Evolutionary conservation across 2,888 invertebrate species (phyloP).

Genomic region (Carpatolechia fugitivella): DNA sequence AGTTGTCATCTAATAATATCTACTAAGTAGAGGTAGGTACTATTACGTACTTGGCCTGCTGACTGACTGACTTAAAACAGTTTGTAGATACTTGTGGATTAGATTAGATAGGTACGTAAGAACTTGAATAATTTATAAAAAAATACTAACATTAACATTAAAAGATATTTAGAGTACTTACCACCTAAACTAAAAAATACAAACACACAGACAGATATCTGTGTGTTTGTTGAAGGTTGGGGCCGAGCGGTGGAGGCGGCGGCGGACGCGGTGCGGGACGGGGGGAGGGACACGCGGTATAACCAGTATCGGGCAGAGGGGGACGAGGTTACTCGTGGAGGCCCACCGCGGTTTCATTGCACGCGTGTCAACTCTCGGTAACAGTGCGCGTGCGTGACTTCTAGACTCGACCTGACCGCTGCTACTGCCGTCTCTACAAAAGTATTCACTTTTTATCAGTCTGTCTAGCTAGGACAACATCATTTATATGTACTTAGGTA

Average conservation of each 20-base stretch:
- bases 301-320: not conserved
- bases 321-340: slow-evolving; percentile 67
- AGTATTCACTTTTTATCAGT: slow-evolving; percentile 51
- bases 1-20: too few relatives aligned
- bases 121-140: too few relatives aligned
- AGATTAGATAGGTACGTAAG: too few relatives aligned
- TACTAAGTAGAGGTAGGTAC: too few relatives aligned
- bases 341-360: slow-evolving; percentile 75
- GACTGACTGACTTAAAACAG: too few relatives aligned
- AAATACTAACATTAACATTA: too few relatives aligned
- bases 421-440: slow-evolving; percentile 44
- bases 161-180: too few relatives aligned
- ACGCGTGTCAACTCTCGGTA: slow-evolving; percentile 71
- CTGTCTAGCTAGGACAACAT: slow-evolving; percentile 32
- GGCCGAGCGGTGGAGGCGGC: slow-evolving; percentile 7
- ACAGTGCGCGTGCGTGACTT: slow-evolving; percentile 70
- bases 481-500: not conserved
- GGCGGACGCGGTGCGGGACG: not conserved
- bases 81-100: too few relatives aligned
- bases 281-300: not conserved
- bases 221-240: slow-evolving; percentile 13
- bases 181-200: too few relatives aligned
- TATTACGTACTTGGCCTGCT: too few relatives aligned
- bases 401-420: slow-evolving; percentile 46
- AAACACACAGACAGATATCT: not conserved